phyloP scores from a whole-genome alignment of 2,888 invertebrate species.

The Deroplatys truncata region DNA sequence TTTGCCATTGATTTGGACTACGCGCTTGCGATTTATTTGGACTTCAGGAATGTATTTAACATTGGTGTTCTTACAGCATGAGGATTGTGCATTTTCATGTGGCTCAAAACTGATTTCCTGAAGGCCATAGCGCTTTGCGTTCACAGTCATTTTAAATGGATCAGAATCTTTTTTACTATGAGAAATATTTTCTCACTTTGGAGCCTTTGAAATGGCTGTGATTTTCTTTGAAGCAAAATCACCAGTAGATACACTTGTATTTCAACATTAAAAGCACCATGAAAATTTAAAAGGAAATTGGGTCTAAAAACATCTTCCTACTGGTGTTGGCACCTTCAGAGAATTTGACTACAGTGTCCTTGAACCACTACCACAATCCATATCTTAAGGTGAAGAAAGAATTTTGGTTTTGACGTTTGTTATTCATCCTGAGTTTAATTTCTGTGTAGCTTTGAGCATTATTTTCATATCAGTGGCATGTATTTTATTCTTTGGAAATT shows the following conservation, averaged over 20 bases:
- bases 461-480: background rate
- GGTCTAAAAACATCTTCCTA: background rate
- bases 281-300: too few species aligned
- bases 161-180: background rate
- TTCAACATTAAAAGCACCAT: background rate
- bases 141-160: background rate
- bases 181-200: background rate
- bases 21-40: background rate
- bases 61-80: background rate
- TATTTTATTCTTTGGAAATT: background rate
- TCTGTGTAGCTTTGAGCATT: background rate
- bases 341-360: background rate
- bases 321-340: background rate
- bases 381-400: background rate
- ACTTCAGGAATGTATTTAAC: background rate
- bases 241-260: background rate
- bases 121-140: background rate
- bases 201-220: background rate
- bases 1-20: background rate
- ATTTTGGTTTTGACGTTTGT: background rate
- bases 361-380: background rate
- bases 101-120: background rate
- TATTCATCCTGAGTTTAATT: background rate
- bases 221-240: background rate
- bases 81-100: background rate